Conservation (phyloP, 1,140 invertebrate species). For the Marisa cornuarietis region DNA sequence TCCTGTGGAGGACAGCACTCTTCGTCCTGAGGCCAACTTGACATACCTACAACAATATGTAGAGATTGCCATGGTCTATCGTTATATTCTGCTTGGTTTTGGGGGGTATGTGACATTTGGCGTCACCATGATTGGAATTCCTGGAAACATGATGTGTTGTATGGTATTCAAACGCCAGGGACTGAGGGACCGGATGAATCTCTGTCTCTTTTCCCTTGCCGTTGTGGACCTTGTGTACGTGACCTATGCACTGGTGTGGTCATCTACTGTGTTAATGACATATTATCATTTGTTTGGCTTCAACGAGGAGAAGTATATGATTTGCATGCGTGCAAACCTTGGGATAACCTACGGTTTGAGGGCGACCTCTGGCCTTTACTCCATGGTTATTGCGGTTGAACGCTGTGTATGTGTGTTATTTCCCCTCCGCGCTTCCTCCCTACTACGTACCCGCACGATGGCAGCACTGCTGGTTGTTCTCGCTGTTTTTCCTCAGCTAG, state of each 20-base stretch:
- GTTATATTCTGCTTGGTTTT: too few species aligned
- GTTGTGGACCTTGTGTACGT: neutral
- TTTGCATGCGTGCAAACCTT: neutral
- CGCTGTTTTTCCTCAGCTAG: neutral
- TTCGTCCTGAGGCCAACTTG: too few species aligned
- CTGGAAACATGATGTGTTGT: slow-evolving; percentile 1
- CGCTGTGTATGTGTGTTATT: slow-evolving; percentile 4
- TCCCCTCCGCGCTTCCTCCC: neutral
- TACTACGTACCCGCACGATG: neutral
- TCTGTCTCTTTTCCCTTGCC: slow-evolving; percentile 2
- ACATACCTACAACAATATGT: too few species aligned
- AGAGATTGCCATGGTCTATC: too few species aligned
- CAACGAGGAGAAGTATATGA: neutral
- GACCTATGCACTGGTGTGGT: neutral
- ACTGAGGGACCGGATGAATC: slow-evolving; percentile 6
- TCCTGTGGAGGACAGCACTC: too few species aligned
- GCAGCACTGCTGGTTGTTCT: neutral
- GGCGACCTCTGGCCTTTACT: neutral
- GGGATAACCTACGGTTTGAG: neutral
- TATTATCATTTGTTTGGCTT: neutral
- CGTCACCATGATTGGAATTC: slow-evolving; percentile 4
- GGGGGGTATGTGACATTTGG: too few species aligned
- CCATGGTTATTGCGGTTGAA: neutral
- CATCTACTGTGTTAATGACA: neutral
- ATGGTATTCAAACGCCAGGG: neutral